These are phyloP conservation scores for Heliconius melpomene DNA, from an alignment of 1,140 invertebrate species.

Conservation along the genomic window DNA sequence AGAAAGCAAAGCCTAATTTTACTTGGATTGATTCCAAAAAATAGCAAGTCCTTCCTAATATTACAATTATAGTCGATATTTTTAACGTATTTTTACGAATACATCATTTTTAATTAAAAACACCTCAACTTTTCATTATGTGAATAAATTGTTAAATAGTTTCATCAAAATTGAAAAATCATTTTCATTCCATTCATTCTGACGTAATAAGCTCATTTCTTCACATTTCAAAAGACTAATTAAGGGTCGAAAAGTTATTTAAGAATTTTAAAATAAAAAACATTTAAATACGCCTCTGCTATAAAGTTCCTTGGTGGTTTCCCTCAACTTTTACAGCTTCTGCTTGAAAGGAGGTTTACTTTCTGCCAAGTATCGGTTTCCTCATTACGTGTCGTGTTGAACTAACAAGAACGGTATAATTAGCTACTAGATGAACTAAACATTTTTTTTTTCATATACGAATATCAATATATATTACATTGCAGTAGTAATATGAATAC, in stretches of 20 bases:
- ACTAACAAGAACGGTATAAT: neutral
- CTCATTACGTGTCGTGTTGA: neutral
- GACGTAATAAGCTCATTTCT: neutral
- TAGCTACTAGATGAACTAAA: neutral
- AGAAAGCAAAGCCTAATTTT: neutral
- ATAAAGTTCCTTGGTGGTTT: neutral
- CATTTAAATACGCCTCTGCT: neutral
- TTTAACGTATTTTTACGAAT: no score
- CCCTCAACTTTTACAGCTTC: slow-evolving; percentile 3
- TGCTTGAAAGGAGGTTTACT: neutral
- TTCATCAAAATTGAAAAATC: neutral
- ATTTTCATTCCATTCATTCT: neutral
- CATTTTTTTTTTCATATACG: neutral
- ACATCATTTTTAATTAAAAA: no score
- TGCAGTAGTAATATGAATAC: no score
- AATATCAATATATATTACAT: no score
- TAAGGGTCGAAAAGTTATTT: neutral
- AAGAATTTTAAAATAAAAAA: slow-evolving; percentile 2
- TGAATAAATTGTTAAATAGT: neutral
- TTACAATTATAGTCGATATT: no score
- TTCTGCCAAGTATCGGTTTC: slow-evolving; percentile 5
- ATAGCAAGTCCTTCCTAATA: neutral
- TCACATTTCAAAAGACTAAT: slow-evolving; percentile 3
- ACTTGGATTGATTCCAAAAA: neutral
- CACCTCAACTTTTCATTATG: neutral